A percentile compares a stretch with the other conserved stretches of the same genome.
Evolutionary conservation across 37 sponge, comb jelly and placozoan genomes (phyloP).

Genomic region (Crambe crambe): DNA sequence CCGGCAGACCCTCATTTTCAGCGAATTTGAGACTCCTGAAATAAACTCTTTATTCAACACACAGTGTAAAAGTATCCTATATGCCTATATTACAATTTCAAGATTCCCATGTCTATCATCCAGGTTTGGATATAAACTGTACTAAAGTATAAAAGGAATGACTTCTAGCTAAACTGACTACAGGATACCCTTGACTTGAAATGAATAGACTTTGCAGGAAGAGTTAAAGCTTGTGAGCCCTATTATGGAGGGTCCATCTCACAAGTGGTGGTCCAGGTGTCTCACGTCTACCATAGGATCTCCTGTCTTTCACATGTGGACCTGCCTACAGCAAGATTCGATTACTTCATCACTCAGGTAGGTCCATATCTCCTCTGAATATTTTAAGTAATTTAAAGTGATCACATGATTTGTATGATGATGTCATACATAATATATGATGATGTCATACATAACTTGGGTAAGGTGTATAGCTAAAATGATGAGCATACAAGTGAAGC

Average conservation of each 20-base stretch:
- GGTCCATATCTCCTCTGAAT: background rate
- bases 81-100: background rate
- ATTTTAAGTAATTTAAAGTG: no score
- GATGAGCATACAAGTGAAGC: no score
- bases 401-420: no score
- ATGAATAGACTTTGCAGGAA: conserved; percentile 61
- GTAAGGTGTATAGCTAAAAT: no score
- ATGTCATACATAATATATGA: no score
- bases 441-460: no score
- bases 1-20: conserved; percentile 85
- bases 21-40: conserved; percentile 77
- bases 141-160: no score
- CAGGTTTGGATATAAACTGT: no score
- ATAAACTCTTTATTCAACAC: conserved; percentile 73
- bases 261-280: conserved; percentile 52
- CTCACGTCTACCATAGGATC: conserved; percentile 73
- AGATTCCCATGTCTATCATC: background rate
- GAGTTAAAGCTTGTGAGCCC: conserved; percentile 33
- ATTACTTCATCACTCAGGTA: conserved; percentile 77
- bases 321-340: conserved; percentile 64
- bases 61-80: conserved; percentile 64
- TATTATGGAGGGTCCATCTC: conserved; percentile 44
- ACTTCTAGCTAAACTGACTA: no score
- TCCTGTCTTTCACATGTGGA: conserved; percentile 38
- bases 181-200: background rate